A percentile compares a stretch with the other conserved stretches of the same genome.
phyloP scores from a whole-genome alignment of 2,888 invertebrate genomes.

The Latheticus oryzae region DNA sequence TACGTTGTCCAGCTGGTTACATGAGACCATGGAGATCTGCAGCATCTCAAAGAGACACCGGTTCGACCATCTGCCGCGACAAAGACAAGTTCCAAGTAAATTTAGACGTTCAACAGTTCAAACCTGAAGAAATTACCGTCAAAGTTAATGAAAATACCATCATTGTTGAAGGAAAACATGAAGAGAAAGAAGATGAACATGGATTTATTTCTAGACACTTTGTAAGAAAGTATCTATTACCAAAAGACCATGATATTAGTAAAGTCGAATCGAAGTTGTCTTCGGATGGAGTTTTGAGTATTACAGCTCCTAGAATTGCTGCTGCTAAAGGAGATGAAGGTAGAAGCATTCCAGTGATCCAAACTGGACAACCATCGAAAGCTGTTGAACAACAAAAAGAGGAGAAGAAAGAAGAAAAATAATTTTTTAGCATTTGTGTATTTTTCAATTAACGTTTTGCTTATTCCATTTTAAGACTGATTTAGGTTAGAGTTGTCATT shows the following conservation, averaged over 20 bases:
- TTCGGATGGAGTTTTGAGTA: constrained; percentile 78
- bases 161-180: constrained; percentile 81
- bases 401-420: constrained; percentile 1
- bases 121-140: constrained; percentile 82
- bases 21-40: constrained; percentile 66
- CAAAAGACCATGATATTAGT: constrained; percentile 78
- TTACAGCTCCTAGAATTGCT: constrained; percentile 72
- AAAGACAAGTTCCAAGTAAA: constrained; percentile 78
- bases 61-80: constrained; percentile 68
- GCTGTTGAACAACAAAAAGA: constrained; percentile 13
- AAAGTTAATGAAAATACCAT: constrained; percentile 77
- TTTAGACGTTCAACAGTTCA: constrained; percentile 82
- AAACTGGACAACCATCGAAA: constrained; percentile 14
- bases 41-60: constrained; percentile 71
- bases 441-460: no score
- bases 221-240: constrained; percentile 78
- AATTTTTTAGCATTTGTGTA: neutral
- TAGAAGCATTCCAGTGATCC: constrained; percentile 64
- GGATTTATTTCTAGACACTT: constrained; percentile 84
- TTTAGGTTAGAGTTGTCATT: no score
- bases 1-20: constrained; percentile 51
- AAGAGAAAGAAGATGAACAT: constrained; percentile 78
- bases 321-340: constrained; percentile 60
- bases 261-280: constrained; percentile 80
- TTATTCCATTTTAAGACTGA: neutral